Base-by-base conservation (phyloP, 1,140 invertebrate genomes). In the Teleogryllus occipitalis region DNA sequence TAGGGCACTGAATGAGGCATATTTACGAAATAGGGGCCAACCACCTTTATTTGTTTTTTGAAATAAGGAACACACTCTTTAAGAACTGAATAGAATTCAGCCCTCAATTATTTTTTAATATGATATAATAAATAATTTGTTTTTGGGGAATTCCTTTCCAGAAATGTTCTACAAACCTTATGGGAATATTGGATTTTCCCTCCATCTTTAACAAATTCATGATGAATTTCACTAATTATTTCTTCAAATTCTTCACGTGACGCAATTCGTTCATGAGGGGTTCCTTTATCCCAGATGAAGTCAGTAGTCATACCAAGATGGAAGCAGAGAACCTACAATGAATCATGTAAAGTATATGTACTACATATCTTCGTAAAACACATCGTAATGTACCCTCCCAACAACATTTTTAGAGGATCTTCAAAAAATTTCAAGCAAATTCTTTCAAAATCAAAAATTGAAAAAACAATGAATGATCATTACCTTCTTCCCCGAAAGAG, bases 241-340 rank as follows among this genome's bases (percentile, higher is more conserved):
- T 83, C 27, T 21, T 81, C 78, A 74, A 85, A 87, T 82, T 88
- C 87, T 54, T 83, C 78, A 77, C 82, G 47, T 10, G 83, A 82
- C 8, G 86, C 86, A 8, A 82, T 12, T 75, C 83, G 82, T 81
- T 86, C 83, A 22, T 85, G 74, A 72, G 82, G 77, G 39, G 83
- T 85, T 8, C 84, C 84, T 81, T 85, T 85, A 81, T 88, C 85
- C 85, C 85, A 88, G 47, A 87, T 82, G 82, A 87, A 88, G 27
- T 81, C 83, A 54, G 83, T 84, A 18, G 85, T 88, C 87, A 88
- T 88, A 75, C 88, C 87, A 73, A 88, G 80, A 82, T 88, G 87
- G 81, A 88, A 87, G 82, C 87, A 88, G 48, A 89, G 79, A 8
- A 86, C 86, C 87, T 89, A n/a, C 47, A 79, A 47, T 12, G 49